phyloP scores from a whole-genome alignment of 2,113 vertebrate genomes.

The Brachirus orientalis region DNA sequence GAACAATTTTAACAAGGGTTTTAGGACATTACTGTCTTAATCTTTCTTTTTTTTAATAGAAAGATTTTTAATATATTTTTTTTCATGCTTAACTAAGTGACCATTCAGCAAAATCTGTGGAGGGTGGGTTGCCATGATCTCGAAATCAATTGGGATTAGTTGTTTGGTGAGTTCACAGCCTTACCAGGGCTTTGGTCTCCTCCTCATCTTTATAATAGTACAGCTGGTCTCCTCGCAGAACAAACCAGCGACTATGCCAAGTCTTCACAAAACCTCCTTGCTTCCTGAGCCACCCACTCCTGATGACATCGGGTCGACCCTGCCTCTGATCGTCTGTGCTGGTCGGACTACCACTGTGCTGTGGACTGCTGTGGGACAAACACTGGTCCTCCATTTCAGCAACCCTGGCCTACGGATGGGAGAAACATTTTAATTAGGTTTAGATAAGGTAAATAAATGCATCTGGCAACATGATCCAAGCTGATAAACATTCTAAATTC shows the following conservation, averaged over 20 bases:
- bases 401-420: slow-evolving; percentile 42
- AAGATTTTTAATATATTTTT: too few species aligned
- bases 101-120: background rate
- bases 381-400: slow-evolving; percentile 88
- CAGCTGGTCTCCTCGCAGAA: slow-evolving; percentile 94
- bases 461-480: background rate
- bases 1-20: too few species aligned
- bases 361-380: slow-evolving; percentile 76
- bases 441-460: background rate
- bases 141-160: background rate
- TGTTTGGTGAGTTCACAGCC: slow-evolving; percentile 35
- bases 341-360: slow-evolving; percentile 59
- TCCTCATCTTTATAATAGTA: slow-evolving; percentile 98
- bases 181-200: slow-evolving; percentile 96
- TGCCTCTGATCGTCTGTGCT: slow-evolving; percentile 57
- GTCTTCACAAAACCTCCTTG: slow-evolving; percentile 99
- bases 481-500: background rate
- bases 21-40: too few species aligned
- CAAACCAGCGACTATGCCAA: slow-evolving; percentile 98
- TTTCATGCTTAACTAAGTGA: background rate
- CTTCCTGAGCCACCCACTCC: slow-evolving; percentile 96
- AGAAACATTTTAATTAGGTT: background rate
- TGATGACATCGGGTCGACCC: slow-evolving; percentile 77
- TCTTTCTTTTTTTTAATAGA: too few species aligned
- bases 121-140: slow-evolving; percentile 1